Evolutionary conservation across 2,113 vertebrate species (phyloP).

Genomic region (Heliornis fulica): DNA sequence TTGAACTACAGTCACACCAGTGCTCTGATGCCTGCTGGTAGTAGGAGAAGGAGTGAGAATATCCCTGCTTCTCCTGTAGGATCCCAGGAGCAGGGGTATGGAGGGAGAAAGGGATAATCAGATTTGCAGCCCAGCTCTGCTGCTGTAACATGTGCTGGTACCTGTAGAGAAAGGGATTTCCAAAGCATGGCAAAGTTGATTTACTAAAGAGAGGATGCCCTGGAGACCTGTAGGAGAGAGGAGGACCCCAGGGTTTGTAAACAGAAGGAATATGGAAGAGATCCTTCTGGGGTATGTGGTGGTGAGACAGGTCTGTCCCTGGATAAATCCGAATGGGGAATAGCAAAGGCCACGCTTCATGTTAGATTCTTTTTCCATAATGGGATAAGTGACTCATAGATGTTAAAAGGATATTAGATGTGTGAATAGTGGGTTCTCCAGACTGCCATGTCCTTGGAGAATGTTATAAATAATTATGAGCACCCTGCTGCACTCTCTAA

Average conservation of each 20-base stretch:
- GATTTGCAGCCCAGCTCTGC: not conserved
- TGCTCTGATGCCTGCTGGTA: not conserved
- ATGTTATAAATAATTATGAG: constrained; percentile 10
- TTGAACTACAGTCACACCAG: not conserved
- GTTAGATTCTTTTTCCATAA: not conserved
- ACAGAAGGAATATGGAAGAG: not conserved
- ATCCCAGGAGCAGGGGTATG: not conserved
- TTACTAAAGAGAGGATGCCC: not conserved
- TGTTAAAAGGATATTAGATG: not conserved
- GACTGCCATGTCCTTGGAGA: constrained; percentile 15
- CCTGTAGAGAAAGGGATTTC: not conserved
- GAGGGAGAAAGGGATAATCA: not conserved
- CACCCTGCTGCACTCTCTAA: constrained; percentile 7
- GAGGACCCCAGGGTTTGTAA: not conserved
- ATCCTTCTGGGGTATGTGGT: not conserved
- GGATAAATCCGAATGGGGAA: not conserved
- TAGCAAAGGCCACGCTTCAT: not conserved
- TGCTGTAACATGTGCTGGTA: not conserved
- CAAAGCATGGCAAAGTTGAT: not conserved
- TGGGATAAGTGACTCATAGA: constrained; percentile 2
- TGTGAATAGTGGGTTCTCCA: constrained; percentile 18
- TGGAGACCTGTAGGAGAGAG: not conserved
- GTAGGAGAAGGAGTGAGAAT: not conserved
- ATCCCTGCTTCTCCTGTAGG: not conserved
- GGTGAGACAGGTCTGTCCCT: not conserved